These are phyloP conservation scores for Xestoiulus laeticollis DNA, from an alignment of 2,888 invertebrate species.

Conservation along the genomic window DNA sequence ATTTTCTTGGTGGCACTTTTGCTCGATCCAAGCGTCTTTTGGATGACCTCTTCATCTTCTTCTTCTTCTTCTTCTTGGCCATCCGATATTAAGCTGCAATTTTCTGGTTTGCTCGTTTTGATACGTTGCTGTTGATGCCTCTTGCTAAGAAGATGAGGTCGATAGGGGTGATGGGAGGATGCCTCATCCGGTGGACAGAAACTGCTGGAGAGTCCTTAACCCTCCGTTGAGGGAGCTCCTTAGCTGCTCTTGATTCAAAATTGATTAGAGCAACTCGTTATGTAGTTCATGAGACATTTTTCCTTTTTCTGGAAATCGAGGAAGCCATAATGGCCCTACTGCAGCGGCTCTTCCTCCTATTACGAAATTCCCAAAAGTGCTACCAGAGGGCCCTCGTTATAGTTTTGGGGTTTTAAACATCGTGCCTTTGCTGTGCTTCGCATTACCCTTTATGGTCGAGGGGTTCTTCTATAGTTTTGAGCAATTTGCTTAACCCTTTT, in stretches of 20 bases:
- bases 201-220: not conserved
- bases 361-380: slow-evolving; percentile 28
- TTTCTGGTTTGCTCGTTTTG: not conserved
- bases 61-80: not conserved
- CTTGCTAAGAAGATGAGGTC: not conserved
- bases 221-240: not conserved
- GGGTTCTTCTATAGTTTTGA: not conserved
- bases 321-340: not conserved
- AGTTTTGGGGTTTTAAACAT: not conserved
- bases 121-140: too few species aligned
- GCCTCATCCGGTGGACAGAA: not conserved
- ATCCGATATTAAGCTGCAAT: not conserved
- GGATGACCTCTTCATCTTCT: not conserved
- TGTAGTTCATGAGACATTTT: not conserved
- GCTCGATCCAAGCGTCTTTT: not conserved
- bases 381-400: slow-evolving; percentile 12
- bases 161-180: not conserved
- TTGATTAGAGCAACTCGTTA: slow-evolving; percentile 13
- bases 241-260: slow-evolving; percentile 1
- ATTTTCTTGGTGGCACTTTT: not conserved
- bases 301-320: not conserved
- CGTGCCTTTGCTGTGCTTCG: not conserved
- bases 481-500: slow-evolving; percentile 7
- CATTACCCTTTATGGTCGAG: not conserved
- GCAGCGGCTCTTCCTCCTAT: not conserved